Evolutionary conservation across 2,797 vertebrate species (phyloP), one percentile per base, ranked within the genome.

Genomic region (Lutjanus campechanus): DNA sequence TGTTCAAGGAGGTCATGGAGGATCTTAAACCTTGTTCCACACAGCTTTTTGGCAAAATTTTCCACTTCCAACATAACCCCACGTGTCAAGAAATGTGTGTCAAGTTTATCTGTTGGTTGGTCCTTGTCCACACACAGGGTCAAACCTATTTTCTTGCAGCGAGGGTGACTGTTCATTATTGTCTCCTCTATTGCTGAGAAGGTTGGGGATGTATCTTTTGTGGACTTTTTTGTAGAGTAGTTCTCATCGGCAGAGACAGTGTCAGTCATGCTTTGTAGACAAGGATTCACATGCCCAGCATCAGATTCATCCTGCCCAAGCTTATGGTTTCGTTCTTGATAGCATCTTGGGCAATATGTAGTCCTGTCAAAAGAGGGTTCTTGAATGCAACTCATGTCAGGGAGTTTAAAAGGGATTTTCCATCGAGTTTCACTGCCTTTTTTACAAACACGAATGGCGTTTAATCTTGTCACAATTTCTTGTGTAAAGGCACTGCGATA

Each of bases 121-220:
- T 61, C 29, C 66, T 69, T 63, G 46, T 73, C 46, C 53, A 84
- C 67, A 62, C 44, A 77, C 1, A 84, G 73, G 8, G 8, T 76
- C 43, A 88, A 41, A 29, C 79, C 76, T 22, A 66, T 62, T 51
- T 84, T 46, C 63, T 72, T 82, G 70, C 73, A 84, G 29, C 0
- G 7, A 41, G 11, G 78, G 19, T 63, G 66, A 16, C 3, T 7
- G 9, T 56, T 5, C 36, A 72, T 73, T 25, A 76, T 46, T 2
- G 0, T 62, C 11, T 78, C 15, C 29, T 79, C 79, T 12, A 19
- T 8, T 55, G 29, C 5, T 49, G 22, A 19, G 22, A 43, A 59
- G 64, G 47, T 7, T 29, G 40, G 58, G 0, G 54, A 69, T 0
- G 0, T 36, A 65, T 74, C 49, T 7, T 43, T 56, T 65, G 4